Evolutionary conservation across 1,140 invertebrate genomes (phyloP), one percentile per base, ranked within the genome.

Genomic region (Drosophila teissieri): DNA sequence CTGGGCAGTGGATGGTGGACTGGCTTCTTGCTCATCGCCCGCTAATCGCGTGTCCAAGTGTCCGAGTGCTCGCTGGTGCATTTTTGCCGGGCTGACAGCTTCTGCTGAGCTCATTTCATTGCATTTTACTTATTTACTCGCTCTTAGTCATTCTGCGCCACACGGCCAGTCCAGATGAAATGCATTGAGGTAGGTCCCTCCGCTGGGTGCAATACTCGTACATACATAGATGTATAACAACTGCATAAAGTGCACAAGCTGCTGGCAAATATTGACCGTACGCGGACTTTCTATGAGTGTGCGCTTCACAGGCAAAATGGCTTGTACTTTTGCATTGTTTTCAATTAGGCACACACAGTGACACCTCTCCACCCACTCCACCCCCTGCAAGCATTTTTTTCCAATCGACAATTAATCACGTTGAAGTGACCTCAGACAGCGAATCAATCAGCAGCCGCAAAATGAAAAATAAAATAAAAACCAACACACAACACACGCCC

Each of bases 361-460:
- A 65, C 67, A 70, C 61, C 73, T 69, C 58, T n/a, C n/a, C n/a
- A n/a, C n/a, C n/a, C n/a, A n/a, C 45, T 15, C 53, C 24, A 7
- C 40, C 12, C 4, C 17, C n/a, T 2, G n/a, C n/a, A n/a, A n/a
- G n/a, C n/a, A n/a, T 15, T 44, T 14, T 10, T 19, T 12, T 37
- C 31, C 79, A 63, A 67, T 72, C 52, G 61, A 65, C 84, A 80
- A 89, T 89, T 89, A 90, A 89, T 89, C 80, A 89, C 84, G 77
- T 84, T 60, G 63, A 68, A 64, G 84, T 89, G 84, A 89, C 84
- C 84, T 89, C 84, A 89, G 77, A 37, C 80, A 54, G 76, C 86
- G 80, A 84, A 89, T 88, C 83, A 89, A 84, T 89, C 81, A 82
- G 52, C 79, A 70, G 54, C 58, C 61, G 40, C 34, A 73, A 44